phyloP scores from a whole-genome alignment of 2,113 vertebrate genomes.

The Sporophila hypoxantha region DNA sequence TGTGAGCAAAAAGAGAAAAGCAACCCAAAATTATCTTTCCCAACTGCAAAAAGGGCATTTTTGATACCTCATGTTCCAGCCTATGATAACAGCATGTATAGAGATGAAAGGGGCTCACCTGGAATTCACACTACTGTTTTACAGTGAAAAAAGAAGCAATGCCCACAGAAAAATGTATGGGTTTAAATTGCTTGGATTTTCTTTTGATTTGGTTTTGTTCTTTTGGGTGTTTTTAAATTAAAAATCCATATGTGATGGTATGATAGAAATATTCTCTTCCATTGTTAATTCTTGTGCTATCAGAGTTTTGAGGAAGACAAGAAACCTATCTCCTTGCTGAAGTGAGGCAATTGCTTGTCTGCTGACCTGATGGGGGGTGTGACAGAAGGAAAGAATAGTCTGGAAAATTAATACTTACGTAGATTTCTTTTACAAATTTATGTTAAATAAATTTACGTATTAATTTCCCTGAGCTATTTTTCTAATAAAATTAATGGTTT shows the following conservation, averaged over 20 bases:
- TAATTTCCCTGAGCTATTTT: background rate
- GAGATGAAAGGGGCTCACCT: background rate
- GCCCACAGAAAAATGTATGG: background rate
- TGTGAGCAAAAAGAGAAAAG: background rate
- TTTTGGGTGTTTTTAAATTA: background rate
- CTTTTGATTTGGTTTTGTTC: background rate
- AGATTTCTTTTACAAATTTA: background rate
- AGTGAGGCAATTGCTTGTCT: background rate
- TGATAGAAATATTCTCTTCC: background rate
- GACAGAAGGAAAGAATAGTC: background rate
- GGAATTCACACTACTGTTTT: background rate
- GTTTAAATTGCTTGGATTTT: background rate
- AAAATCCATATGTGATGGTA: background rate
- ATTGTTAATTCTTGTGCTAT: background rate
- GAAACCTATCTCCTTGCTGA: background rate
- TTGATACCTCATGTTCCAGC: background rate
- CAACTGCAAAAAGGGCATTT: background rate
- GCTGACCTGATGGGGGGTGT: background rate
- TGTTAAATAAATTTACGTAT: too few relatives aligned
- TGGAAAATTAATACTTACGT: background rate
- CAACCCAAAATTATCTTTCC: background rate
- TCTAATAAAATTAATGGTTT: background rate
- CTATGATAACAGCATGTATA: background rate
- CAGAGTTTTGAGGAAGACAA: background rate
- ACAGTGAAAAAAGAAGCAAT: background rate